These are phyloP conservation scores for Lepidocolaptes lacrymiger DNA, from an alignment of 2,797 vertebrate genomes.

Conservation along the genomic window DNA sequence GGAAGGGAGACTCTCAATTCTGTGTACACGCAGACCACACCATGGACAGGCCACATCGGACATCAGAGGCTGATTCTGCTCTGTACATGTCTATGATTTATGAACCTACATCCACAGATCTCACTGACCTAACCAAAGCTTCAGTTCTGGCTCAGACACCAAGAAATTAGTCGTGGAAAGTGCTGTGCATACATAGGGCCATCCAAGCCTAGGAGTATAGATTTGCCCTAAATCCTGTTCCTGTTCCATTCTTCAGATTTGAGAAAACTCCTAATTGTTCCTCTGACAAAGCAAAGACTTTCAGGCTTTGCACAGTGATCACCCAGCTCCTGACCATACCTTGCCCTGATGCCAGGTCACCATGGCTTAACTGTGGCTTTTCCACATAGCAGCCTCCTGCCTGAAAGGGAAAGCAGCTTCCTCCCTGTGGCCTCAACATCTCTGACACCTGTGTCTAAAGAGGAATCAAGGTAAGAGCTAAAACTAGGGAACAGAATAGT, in stretches of 20 bases:
- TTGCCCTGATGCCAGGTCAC: not conserved
- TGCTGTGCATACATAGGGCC: fast-evolving
- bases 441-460: not conserved
- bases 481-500: not conserved
- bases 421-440: not conserved
- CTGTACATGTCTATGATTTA: not conserved
- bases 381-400: not conserved
- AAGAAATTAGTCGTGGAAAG: not conserved
- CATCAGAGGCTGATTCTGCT: not conserved
- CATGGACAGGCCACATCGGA: fast-evolving
- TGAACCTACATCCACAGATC: not conserved
- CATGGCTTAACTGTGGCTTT: not conserved
- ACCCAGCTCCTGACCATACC: not conserved
- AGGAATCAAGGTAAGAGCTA: not conserved
- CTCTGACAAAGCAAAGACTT: not conserved
- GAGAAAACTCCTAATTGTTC: not conserved
- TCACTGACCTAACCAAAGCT: not conserved
- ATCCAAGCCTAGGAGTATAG: not conserved
- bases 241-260: not conserved
- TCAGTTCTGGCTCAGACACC: not conserved
- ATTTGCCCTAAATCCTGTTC: not conserved
- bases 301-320: not conserved
- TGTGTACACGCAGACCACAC: not conserved
- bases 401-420: not conserved
- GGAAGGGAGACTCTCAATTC: not conserved